Conservation (phyloP, 1,140 invertebrate species). For the Spodoptera litura region DNA sequence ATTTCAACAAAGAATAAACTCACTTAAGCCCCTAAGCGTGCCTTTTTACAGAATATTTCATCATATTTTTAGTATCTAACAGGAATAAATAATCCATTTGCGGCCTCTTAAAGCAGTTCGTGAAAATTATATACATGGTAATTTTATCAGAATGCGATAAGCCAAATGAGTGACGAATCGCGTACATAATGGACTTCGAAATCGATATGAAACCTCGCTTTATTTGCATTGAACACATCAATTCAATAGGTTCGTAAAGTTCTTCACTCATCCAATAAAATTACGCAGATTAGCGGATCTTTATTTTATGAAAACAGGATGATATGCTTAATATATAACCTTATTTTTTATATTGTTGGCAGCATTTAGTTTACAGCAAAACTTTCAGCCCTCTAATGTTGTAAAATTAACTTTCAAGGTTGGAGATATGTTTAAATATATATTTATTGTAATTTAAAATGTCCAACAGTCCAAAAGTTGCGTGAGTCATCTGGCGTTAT, state of each 20-base stretch:
- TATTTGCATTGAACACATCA: constrained; percentile 26
- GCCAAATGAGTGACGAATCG: constrained; percentile 38
- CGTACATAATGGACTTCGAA: constrained; percentile 42
- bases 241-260: background rate
- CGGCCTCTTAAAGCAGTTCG: background rate
- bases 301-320: no score
- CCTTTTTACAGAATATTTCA: no score
- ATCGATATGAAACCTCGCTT: constrained; percentile 37
- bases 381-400: background rate
- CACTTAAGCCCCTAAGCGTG: no score
- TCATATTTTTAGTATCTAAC: no score
- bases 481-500: constrained; percentile 25
- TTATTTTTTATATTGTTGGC: background rate
- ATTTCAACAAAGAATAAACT: no score
- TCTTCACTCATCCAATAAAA: no score
- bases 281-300: no score
- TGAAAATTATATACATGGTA: constrained; percentile 12
- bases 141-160: constrained; percentile 38
- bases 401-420: background rate
- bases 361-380: background rate
- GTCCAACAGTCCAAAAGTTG: constrained; percentile 14
- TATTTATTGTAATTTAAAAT: background rate
- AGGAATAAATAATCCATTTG: no score
- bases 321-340: no score
- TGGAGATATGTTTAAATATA: background rate